These are phyloP conservation scores for Vesta saturnalis DNA, from an alignment of 2,888 invertebrate species.

Conservation along the genomic window DNA sequence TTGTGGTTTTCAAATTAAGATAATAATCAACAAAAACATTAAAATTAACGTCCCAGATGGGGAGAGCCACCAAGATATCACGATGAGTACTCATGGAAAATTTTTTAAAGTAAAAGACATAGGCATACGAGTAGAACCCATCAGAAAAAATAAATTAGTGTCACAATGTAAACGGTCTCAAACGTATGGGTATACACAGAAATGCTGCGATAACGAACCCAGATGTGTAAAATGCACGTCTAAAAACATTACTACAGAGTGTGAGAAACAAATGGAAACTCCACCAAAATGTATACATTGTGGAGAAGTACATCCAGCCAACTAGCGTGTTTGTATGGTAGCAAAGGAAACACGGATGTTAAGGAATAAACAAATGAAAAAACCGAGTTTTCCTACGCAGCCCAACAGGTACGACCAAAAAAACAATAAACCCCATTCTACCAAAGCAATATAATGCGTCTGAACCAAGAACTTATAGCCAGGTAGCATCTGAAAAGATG, in stretches of 20 bases:
- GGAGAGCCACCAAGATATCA: background rate
- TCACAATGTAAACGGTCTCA: background rate
- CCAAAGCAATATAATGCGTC: background rate
- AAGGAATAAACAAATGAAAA: constrained; percentile 10
- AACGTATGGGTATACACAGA: background rate
- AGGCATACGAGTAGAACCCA: too few relatives aligned
- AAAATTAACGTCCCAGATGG: constrained; percentile 10
- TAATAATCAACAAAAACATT: constrained; percentile 10
- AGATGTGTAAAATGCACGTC: background rate
- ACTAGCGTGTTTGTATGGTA: constrained; percentile 8
- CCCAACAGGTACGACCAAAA: constrained; percentile 12
- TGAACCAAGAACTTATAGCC: background rate
- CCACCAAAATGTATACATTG: constrained; percentile 22
- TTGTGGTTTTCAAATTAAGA: constrained; percentile 11
- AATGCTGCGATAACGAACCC: background rate
- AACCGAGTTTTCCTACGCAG: constrained; percentile 20
- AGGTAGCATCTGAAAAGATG: background rate
- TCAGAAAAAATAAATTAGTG: background rate
- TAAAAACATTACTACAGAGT: background rate
- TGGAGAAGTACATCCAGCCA: constrained; percentile 27
- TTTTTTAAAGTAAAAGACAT: too few relatives aligned
- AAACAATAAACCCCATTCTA: background rate
- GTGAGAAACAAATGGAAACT: background rate
- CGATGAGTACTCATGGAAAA: constrained; percentile 7
- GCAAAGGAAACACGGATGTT: constrained; percentile 9